These are phyloP conservation scores for Cheilosia impressa DNA, from an alignment of 2,888 invertebrate species.

Conservation along the genomic window DNA sequence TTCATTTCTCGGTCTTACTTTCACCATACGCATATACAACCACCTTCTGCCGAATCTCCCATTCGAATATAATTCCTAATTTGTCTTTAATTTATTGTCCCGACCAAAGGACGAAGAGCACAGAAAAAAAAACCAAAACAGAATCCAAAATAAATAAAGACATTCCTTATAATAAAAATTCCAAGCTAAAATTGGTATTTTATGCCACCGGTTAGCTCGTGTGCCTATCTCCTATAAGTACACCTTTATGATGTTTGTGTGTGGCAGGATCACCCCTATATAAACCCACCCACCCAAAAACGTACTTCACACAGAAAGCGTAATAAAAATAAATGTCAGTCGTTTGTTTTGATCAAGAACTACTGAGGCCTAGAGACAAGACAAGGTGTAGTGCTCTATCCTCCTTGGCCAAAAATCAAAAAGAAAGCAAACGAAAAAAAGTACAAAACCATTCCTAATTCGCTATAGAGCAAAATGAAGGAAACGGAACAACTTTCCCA, in stretches of 20 bases:
- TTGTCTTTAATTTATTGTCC: constrained; percentile 82
- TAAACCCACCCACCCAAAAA: constrained; percentile 20
- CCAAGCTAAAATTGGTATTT: constrained; percentile 77
- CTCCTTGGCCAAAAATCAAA: constrained; percentile 34
- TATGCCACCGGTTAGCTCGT: constrained; percentile 55
- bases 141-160: constrained; percentile 81
- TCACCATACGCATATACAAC: constrained; percentile 4
- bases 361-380: constrained; percentile 72
- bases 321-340: constrained; percentile 84
- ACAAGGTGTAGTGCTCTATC: not conserved
- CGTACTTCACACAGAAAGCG: constrained; percentile 77
- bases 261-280: constrained; percentile 24
- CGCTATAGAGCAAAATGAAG: constrained; percentile 35
- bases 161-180: constrained; percentile 84
- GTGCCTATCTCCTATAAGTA: constrained; percentile 58
- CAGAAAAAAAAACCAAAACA: constrained; percentile 29
- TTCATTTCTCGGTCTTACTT: constrained; percentile 29
- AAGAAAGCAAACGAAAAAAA: constrained; percentile 4
- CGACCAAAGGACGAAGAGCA: constrained; percentile 60
- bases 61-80: constrained; percentile 83
- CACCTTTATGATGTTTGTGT: constrained; percentile 62
- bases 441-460: constrained; percentile 61
- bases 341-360: constrained; percentile 83
- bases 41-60: constrained; percentile 55
- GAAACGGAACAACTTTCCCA: constrained; percentile 61